Evolutionary conservation across 1,140 invertebrate species (phyloP).

Genomic region (Calliopsis andreniformis): DNA sequence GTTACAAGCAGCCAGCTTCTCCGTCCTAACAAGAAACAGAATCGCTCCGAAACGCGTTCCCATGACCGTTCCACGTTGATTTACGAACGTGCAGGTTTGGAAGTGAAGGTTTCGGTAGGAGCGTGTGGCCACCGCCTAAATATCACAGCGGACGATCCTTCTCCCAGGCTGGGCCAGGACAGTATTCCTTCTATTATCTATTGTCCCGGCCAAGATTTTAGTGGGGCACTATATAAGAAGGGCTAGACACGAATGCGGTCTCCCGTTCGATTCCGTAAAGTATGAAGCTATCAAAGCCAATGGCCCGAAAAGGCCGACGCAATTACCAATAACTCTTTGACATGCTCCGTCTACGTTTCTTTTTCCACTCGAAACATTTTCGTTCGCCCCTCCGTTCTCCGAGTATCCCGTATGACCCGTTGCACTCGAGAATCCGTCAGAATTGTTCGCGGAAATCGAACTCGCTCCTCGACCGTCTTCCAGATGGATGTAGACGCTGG

Average conservation of each 20-base stretch:
- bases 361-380: conserved; percentile 65
- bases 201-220: conserved; percentile 76
- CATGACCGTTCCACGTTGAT: conserved; percentile 30
- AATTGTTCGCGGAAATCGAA: conserved; percentile 46
- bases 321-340: conserved; percentile 80
- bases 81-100: conserved; percentile 15
- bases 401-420: not conserved
- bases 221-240: conserved; percentile 71
- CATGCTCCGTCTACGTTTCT: conserved; percentile 69
- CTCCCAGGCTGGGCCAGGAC: conserved; percentile 17
- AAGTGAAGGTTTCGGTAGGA: conserved; percentile 10
- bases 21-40: not conserved
- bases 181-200: conserved; percentile 74
- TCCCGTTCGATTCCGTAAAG: conserved; percentile 78
- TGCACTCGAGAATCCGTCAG: conserved; percentile 29
- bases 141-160: conserved; percentile 54
- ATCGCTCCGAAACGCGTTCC: not conserved
- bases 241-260: conserved; percentile 70
- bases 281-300: conserved; percentile 80
- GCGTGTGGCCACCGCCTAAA: conserved; percentile 45
- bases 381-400: not conserved
- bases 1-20: not conserved
- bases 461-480: not conserved
- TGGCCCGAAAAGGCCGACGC: conserved; percentile 76
- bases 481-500: conserved; percentile 17